phyloP scores from a whole-genome alignment of 2,113 vertebrate species.

The Ictidomys tridecemlineatus region DNA sequence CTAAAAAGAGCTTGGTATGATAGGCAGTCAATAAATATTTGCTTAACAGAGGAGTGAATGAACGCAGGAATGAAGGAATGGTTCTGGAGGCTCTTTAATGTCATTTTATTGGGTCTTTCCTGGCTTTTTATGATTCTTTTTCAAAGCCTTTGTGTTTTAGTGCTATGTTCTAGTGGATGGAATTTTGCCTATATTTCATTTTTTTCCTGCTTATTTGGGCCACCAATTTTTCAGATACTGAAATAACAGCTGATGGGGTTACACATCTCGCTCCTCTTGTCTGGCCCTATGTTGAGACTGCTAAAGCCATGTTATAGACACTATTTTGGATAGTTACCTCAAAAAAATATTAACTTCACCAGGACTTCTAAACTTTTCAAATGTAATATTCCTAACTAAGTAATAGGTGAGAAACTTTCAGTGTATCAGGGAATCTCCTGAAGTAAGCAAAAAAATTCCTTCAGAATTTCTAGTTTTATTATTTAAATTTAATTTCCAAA shows the following conservation, averaged over 20 bases:
- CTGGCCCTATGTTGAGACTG: not conserved
- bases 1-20: not conserved
- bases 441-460: not conserved
- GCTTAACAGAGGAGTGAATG: not conserved
- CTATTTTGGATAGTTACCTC: not conserved
- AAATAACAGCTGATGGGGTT: not conserved
- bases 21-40: not conserved
- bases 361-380: not conserved
- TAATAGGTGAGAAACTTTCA: not conserved
- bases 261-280: not conserved
- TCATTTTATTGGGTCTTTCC: not conserved
- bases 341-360: not conserved
- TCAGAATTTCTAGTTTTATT: not conserved
- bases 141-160: not conserved
- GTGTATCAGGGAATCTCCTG: not conserved
- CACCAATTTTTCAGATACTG: not conserved
- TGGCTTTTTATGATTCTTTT: not conserved
- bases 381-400: not conserved
- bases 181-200: not conserved
- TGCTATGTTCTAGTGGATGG: not conserved
- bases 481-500: not conserved
- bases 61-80: not conserved
- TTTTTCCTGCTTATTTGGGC: not conserved
- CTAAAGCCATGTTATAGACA: not conserved
- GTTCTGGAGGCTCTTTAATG: not conserved